These are phyloP conservation scores for Marisa cornuarietis DNA, from an alignment of 1,140 invertebrate genomes.

Conservation along the genomic window DNA sequence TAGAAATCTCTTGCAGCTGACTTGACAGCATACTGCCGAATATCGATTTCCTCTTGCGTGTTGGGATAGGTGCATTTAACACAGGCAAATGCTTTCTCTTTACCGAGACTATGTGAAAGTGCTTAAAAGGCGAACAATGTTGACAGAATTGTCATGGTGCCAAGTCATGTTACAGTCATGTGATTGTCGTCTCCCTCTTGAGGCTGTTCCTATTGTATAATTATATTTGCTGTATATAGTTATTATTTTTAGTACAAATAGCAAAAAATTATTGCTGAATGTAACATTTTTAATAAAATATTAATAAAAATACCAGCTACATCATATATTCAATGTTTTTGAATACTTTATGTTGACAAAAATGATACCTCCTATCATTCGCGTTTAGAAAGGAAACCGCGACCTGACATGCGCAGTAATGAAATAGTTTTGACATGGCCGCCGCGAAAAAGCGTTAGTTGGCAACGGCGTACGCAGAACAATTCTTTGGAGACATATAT, in stretches of 20 bases:
- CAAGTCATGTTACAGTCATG: constrained; percentile 15
- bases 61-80: background rate
- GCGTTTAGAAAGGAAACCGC: too few relatives aligned
- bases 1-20: background rate
- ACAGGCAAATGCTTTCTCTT: background rate
- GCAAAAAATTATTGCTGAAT: too few relatives aligned
- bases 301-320: too few relatives aligned
- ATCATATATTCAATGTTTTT: too few relatives aligned
- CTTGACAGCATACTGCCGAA: background rate
- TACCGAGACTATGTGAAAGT: background rate
- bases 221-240: too few relatives aligned
- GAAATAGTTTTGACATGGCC: constrained; percentile 21
- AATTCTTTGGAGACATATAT: background rate
- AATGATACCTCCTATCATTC: too few relatives aligned
- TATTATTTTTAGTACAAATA: too few relatives aligned
- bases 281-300: too few relatives aligned
- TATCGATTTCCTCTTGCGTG: background rate
- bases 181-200: background rate
- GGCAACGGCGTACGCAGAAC: background rate
- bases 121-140: constrained; percentile 27
- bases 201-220: too few relatives aligned
- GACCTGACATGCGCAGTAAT: constrained; percentile 25
- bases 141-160: constrained; percentile 52
- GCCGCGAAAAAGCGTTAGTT: background rate
- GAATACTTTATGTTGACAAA: too few relatives aligned